Conservation (phyloP, 2,113 vertebrate genomes). For the Zosterops japonicus region DNA sequence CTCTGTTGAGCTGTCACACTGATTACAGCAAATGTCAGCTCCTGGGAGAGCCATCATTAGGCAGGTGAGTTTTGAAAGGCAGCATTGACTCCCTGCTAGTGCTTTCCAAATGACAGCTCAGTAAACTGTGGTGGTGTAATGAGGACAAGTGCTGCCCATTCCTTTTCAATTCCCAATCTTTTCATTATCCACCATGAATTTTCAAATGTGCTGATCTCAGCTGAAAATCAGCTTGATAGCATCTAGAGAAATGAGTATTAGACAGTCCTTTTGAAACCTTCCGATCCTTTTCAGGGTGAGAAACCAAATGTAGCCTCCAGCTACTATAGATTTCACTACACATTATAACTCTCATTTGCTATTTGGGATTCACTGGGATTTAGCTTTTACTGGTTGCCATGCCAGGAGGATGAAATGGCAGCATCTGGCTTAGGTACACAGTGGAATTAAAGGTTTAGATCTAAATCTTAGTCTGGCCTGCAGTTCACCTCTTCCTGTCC, state of each 20-base stretch:
- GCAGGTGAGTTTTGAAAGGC: background rate
- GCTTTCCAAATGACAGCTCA: background rate
- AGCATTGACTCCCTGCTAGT: background rate
- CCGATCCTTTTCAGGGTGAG: background rate
- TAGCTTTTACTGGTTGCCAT: background rate
- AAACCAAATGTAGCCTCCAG: background rate
- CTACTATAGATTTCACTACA: background rate
- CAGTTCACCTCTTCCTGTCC: background rate
- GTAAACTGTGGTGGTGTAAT: background rate
- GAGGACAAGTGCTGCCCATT: background rate
- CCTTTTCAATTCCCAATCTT: background rate
- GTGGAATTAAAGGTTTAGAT: background rate
- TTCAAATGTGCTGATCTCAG: background rate
- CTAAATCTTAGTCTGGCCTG: background rate
- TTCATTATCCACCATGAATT: background rate
- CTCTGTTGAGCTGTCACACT: background rate
- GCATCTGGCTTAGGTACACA: background rate
- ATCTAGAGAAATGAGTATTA: background rate
- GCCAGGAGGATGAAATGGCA: background rate
- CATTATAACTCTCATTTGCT: background rate
- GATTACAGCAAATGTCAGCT: background rate
- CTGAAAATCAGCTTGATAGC: background rate
- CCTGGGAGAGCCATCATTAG: background rate
- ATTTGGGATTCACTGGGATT: background rate
- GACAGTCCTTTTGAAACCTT: background rate